Conservation (phyloP, 2,888 invertebrate species). For the Limnephilus lunatus region DNA sequence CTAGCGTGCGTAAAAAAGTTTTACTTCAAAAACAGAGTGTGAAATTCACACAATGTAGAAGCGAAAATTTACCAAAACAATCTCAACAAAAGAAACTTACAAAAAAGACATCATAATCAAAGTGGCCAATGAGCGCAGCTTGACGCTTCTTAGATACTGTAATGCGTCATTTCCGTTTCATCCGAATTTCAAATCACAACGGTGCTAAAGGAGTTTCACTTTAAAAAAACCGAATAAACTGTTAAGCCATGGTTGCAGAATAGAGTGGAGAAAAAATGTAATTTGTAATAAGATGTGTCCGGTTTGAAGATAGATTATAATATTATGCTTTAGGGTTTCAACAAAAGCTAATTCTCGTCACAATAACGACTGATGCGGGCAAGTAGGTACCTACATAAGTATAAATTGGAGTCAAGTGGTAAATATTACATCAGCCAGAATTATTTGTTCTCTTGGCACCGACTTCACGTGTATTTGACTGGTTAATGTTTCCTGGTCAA, state of each 20-base stretch:
- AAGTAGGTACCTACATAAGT: not conserved
- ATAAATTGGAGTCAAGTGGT: slow-evolving; percentile 1
- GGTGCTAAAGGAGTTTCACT: too few species aligned
- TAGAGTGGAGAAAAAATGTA: not conserved
- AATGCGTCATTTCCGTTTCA: too few species aligned
- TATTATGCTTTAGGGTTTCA: not conserved
- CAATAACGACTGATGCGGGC: not conserved
- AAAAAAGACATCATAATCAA: too few species aligned
- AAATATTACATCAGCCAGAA: not conserved
- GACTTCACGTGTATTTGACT: not conserved
- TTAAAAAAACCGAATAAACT: too few species aligned
- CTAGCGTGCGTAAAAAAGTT: too few species aligned
- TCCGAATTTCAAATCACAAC: too few species aligned
- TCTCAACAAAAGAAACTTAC: too few species aligned
- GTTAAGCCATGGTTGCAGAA: not conserved
- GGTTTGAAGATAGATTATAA: not conserved
- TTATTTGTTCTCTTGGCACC: not conserved
- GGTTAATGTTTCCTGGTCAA: not conserved
- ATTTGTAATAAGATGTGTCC: not conserved
- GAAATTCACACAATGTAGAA: too few species aligned
- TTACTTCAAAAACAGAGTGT: too few species aligned
- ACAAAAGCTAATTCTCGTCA: not conserved
- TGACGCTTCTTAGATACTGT: too few species aligned
- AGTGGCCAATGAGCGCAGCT: too few species aligned
- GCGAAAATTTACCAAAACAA: too few species aligned